Evolutionary conservation across 2,888 invertebrate species (phyloP).

Genomic region (Oligia fasciuncula): DNA sequence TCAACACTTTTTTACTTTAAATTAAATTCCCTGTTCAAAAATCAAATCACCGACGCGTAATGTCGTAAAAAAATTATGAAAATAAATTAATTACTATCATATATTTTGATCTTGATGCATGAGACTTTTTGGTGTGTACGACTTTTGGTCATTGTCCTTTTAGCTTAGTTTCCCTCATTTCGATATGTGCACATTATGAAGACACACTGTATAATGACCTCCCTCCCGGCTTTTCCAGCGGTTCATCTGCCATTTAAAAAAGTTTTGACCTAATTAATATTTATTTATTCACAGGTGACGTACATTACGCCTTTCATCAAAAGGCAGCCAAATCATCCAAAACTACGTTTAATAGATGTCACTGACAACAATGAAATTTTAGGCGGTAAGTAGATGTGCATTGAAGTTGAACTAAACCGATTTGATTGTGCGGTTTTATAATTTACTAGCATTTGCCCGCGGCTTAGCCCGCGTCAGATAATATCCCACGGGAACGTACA

Average conservation of each 20-base stretch:
- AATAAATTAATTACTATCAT: too few relatives aligned
- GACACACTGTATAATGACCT: too few relatives aligned
- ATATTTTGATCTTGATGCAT: too few relatives aligned
- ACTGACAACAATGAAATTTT: constrained; percentile 59
- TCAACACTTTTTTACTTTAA: too few relatives aligned
- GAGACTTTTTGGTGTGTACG: too few relatives aligned
- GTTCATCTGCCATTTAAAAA: not conserved
- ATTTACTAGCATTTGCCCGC: not conserved
- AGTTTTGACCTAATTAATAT: not conserved
- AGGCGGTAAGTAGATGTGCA: constrained; percentile 59
- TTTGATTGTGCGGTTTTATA: not conserved
- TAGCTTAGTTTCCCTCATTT: too few relatives aligned
- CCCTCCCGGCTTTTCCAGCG: too few relatives aligned
- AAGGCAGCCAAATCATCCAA: constrained; percentile 61
- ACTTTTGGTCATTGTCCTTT: too few relatives aligned
- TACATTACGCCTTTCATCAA: constrained; percentile 69
- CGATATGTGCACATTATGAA: too few relatives aligned
- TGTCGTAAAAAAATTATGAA: too few relatives aligned
- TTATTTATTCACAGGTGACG: constrained; percentile 69
- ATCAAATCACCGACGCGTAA: too few relatives aligned
- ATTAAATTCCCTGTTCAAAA: too few relatives aligned
- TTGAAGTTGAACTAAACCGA: not conserved
- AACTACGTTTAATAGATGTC: constrained; percentile 69
- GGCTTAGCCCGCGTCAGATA: not conserved
- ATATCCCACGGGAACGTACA: not conserved